Conservation (phyloP, 64 coral and sea anemone species). For the Montipora cactus region DNA sequence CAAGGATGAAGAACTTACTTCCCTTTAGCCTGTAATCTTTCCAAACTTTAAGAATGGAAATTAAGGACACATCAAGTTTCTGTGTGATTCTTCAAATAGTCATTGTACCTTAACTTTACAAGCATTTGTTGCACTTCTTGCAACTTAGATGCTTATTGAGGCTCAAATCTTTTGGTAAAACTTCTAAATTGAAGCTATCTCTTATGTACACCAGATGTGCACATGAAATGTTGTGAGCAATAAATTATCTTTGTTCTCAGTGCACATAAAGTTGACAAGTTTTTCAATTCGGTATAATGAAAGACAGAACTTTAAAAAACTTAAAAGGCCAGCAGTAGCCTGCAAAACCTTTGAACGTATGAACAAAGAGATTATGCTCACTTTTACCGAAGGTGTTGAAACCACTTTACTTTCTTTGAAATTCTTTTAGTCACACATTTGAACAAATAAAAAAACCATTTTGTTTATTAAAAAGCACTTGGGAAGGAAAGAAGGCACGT, state of each 20-base stretch:
- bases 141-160: background rate
- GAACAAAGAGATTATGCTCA: background rate
- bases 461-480: background rate
- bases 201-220: too few relatives aligned
- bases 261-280: too few relatives aligned
- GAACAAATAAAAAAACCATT: background rate
- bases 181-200: background rate
- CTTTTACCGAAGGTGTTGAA: background rate
- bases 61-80: too few relatives aligned
- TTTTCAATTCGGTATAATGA: background rate
- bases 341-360: background rate
- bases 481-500: background rate
- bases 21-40: background rate
- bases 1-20: too few relatives aligned
- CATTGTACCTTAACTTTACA: too few relatives aligned
- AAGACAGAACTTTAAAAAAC: background rate
- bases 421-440: background rate
- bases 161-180: background rate
- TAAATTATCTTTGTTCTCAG: background rate
- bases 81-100: too few relatives aligned
- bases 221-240: background rate
- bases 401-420: background rate
- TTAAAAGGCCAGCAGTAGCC: background rate
- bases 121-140: too few relatives aligned
- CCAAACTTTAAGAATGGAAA: too few relatives aligned